Base-by-base conservation (phyloP, 2,888 invertebrate genomes). In the Asteroscopus sphinx region DNA sequence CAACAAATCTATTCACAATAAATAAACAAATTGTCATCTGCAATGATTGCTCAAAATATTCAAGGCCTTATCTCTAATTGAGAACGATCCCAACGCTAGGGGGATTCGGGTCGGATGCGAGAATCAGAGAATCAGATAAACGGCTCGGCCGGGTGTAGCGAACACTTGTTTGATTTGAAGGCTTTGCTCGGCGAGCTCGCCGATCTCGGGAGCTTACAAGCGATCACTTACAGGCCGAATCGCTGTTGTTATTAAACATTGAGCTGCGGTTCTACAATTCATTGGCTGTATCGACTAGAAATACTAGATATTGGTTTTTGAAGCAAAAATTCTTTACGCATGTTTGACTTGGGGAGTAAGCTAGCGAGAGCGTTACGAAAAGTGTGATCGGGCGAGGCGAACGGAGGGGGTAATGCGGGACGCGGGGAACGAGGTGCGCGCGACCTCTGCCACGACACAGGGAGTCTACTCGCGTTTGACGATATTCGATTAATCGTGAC, bases 151-250 rank as follows among this genome's bases (percentile, higher is more conserved):
- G 77, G 67, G 73, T 74, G 73, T 76, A 76, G 54, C 77, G 78
- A 85, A 85, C 87, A 86, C 88, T 87, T 88, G 87, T 87, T 88
- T 85, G 87, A 86, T 85, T 86, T 84, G 81, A 79, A 80, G 82
- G 82, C 76, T 83, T 83, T 80, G 66, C 64, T 56, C 69, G 60
- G 66, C 65, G 60, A 44, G 32, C 63, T 42, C 33, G 21, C 5
- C 21, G 60, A 44, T 48, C 73, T 63, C 67, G 68, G 81, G 37
- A 69, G 67, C 84, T 86, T 82, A 82, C 79, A 73, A 67, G 61
- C 74, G 83, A 79, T 85, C 83, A 79, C 79, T 82, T 83, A 75
- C 77, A 78, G 74, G 69, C 76, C 59, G 68, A 68, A 64, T 74
- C 68, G 68, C 30, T 67, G 49, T 72, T 73, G 60, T 72, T 71